Evolutionary conservation across 2,888 invertebrate species (phyloP).

Genomic region (Drosophila demipolita): DNA sequence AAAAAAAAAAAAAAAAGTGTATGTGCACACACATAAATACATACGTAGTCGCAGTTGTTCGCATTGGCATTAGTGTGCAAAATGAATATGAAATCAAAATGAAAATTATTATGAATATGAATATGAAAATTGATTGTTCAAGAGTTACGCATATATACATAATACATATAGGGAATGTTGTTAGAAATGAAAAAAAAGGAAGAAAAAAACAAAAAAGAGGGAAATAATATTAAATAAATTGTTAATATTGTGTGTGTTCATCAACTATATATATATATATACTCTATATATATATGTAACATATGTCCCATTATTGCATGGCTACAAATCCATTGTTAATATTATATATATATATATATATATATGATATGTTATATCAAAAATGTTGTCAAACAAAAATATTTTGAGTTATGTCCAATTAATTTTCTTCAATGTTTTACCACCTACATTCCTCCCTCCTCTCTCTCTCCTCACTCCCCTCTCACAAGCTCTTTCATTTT

Average conservation of each 20-base stretch:
- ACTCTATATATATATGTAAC: background rate
- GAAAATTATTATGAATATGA: conserved; percentile 1
- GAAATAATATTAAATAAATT: conserved; percentile 19
- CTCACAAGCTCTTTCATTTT: background rate
- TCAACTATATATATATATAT: background rate
- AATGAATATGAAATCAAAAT: background rate
- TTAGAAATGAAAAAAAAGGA: conserved; percentile 5
- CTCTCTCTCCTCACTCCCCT: background rate
- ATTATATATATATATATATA: conserved; percentile 1
- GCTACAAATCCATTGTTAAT: conserved; percentile 2
- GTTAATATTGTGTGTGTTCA: conserved; percentile 36
- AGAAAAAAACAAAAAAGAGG: background rate
- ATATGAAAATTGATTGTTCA: conserved; percentile 36
- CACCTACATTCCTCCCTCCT: background rate
- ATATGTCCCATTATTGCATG: conserved; percentile 1
- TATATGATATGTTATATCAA: background rate
- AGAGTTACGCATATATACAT: conserved; percentile 35
- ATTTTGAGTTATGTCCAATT: background rate
- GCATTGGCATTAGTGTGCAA: conserved; percentile 19
- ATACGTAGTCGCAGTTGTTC: conserved; percentile 28
- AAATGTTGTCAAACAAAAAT: background rate
- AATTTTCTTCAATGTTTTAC: background rate
- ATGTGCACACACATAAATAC: background rate
- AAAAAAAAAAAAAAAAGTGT: background rate
- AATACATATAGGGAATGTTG: conserved; percentile 34